These are phyloP conservation scores for Acanthiza pusilla DNA, from an alignment of 2,797 vertebrate genomes.

Conservation along the genomic window DNA sequence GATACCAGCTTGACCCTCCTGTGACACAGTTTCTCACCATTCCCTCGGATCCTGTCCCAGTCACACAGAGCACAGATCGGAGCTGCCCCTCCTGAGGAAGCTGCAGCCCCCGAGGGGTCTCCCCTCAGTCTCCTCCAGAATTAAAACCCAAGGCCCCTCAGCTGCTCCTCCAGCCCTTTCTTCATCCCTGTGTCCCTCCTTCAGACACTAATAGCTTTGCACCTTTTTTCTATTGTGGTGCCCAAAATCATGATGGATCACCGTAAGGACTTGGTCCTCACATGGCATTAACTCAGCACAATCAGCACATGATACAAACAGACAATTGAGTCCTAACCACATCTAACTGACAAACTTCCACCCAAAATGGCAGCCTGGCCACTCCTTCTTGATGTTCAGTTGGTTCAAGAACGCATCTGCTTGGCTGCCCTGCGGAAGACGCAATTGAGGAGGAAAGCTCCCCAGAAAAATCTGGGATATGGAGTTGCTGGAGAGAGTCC, in stretches of 20 bases:
- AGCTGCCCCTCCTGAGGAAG: not conserved
- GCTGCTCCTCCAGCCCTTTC: not conserved
- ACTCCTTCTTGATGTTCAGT: too few species aligned
- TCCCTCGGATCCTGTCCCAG: not conserved
- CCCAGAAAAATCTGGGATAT: not conserved
- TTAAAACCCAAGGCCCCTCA: not conserved
- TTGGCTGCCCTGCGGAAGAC: not conserved
- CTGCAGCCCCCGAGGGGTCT: rapidly evolving
- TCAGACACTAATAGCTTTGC: not conserved
- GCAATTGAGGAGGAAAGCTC: not conserved
- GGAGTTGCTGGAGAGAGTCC: not conserved
- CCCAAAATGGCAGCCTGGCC: not conserved
- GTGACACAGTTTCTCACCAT: rapidly evolving
- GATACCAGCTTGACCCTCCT: not conserved
- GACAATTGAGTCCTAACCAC: rapidly evolving
- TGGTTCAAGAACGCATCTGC: rapidly evolving
- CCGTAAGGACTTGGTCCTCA: not conserved
- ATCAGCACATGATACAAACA: not conserved
- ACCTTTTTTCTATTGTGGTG: not conserved
- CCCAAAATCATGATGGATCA: rapidly evolving
- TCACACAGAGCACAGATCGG: not conserved
- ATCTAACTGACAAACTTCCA: not conserved
- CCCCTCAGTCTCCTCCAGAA: not conserved
- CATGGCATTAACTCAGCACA: rapidly evolving
- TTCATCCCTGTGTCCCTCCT: not conserved